Conservation (phyloP, 2,888 invertebrate species). For the Eristalis arbustorum region DNA sequence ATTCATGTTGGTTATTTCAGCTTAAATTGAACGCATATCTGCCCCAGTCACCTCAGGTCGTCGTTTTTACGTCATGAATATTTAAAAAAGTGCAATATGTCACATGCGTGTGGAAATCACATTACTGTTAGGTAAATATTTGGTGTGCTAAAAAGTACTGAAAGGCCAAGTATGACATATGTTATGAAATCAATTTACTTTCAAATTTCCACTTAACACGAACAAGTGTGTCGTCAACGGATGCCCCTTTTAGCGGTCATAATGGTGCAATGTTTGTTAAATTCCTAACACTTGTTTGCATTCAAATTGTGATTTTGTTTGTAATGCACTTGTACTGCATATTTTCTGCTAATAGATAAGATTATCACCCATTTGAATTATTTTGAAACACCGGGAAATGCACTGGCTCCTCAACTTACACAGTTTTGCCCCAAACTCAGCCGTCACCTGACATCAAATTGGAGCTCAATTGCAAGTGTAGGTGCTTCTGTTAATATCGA, state of each 20-base stretch:
- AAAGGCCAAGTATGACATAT: constrained; percentile 52
- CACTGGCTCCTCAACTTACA: background rate
- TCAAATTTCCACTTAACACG: constrained; percentile 48
- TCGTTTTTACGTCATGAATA: background rate
- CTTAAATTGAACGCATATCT: background rate
- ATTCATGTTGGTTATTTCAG: background rate
- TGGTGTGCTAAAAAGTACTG: constrained; percentile 28
- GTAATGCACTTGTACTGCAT: constrained; percentile 61
- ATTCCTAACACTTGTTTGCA: constrained; percentile 54
- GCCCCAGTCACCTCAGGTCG: background rate
- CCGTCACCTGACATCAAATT: background rate
- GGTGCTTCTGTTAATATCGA: background rate
- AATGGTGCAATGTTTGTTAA: constrained; percentile 37
- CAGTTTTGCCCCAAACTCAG: background rate
- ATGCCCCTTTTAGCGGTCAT: background rate
- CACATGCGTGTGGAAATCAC: constrained; percentile 43
- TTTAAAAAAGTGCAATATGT: constrained; percentile 1
- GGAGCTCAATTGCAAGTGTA: background rate
- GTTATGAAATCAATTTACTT: constrained; percentile 23
- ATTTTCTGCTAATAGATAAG: constrained; percentile 55
- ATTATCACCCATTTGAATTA: constrained; percentile 41
- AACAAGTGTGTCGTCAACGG: constrained; percentile 16
- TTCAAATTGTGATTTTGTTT: constrained; percentile 61
- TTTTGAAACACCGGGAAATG: constrained; percentile 8
- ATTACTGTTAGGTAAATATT: constrained; percentile 50